Base-by-base conservation (phyloP, 2,888 invertebrate genomes). In the Muschampia staudingeri region DNA sequence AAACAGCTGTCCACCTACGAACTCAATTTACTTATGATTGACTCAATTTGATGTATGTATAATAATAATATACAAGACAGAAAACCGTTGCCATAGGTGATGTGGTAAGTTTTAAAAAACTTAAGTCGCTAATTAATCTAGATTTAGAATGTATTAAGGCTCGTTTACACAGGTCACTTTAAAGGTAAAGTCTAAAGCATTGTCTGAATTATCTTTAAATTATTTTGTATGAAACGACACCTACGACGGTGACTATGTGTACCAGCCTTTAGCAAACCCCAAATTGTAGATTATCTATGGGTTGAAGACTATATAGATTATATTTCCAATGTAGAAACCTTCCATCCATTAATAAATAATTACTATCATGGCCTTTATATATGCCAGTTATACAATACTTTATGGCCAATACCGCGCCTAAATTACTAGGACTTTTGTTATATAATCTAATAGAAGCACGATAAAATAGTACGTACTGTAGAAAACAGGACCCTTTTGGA, bases 41-140 rank as follows among this genome's bases (percentile, higher is more conserved):
- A 82, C 78, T 83, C 76, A 79, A 79, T 69, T 79, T 77, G 78
- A 67, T 16, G 52, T 52, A 67, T 16, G 42, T 52, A 40, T 42
- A 78, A 76, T 78, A 37, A 61, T 67, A 70, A 19, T 52, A 78
- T 70, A 82, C 73, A 78, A 77, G 71, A 80, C 73, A 71, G 61
- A 69, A 67, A 84, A 77, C 80, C 76, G 85, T 88, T 88, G 87
- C 88, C 85, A 81, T 89, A 87, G 86, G 86, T 87, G 83, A 87
- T 87, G 81, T 73, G 76, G 65, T 73, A 81, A 70, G 83, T 82
- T 83, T 82, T 71, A 78, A 83, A 25, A 85, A 85, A 85, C 83
- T 83, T 69, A 80, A 48, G 80, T 75, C 80, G 75, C 80, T 75
- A 37, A 56, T 69, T 75, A 56, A 48, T 9, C 25, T 80, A 80